A percentile compares a stretch with the other conserved stretches of the same genome.
These are phyloP conservation scores for Leuciscus idus DNA, from an alignment of 2,113 vertebrate genomes.

Conservation along the genomic window DNA sequence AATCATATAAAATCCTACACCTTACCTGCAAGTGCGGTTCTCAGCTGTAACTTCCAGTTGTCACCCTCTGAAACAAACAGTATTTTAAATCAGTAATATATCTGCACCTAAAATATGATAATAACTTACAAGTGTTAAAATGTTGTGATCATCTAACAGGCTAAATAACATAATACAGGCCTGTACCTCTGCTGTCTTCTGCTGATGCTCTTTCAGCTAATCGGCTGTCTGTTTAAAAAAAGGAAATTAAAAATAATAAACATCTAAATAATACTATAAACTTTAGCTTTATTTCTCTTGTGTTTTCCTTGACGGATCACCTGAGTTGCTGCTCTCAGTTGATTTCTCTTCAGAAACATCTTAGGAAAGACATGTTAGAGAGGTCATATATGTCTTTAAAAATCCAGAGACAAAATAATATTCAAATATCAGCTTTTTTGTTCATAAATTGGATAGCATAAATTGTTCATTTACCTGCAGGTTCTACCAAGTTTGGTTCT, in stretches of 20 bases:
- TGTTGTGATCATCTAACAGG: not conserved
- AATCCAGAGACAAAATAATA: not conserved
- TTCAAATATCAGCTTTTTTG: not conserved
- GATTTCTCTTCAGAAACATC: slow-evolving; percentile 55
- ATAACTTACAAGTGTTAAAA: not conserved
- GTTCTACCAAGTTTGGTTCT: not conserved
- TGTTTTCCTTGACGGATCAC: slow-evolving; percentile 54
- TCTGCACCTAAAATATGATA: not conserved
- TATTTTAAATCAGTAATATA: not conserved
- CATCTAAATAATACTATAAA: not conserved
- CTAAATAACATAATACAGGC: not conserved
- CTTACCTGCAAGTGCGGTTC: not conserved
- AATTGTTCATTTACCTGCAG: slow-evolving; percentile 42
- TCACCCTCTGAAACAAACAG: not conserved
- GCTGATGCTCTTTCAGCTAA: slow-evolving; percentile 31
- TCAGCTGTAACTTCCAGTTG: not conserved
- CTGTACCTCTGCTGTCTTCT: slow-evolving; percentile 53
- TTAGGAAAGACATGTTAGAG: slow-evolving; percentile 30
- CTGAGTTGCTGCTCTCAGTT: slow-evolving; percentile 51
- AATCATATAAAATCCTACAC: not conserved
- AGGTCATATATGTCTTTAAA: not conserved
- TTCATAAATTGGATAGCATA: not conserved
- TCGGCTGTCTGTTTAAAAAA: slow-evolving; percentile 42
- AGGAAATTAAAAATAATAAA: not conserved
- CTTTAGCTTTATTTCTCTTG: not conserved